Evolutionary conservation across 2,888 invertebrate species (phyloP).

Genomic region (Hypercompe scribonia): DNA sequence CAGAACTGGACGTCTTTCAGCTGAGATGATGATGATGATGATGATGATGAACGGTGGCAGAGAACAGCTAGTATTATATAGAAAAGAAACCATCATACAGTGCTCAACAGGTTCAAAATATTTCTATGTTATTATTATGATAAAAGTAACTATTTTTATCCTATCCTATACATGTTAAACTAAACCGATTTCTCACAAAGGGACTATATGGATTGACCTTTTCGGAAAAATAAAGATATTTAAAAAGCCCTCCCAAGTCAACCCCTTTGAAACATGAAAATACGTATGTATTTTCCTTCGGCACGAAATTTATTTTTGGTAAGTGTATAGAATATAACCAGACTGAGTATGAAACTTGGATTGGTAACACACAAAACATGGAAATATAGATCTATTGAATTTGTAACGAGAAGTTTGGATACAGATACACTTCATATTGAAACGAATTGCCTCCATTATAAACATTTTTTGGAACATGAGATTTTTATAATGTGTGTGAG

Average conservation of each 20-base stretch:
- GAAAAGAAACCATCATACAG: background rate
- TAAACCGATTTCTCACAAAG: constrained; percentile 32
- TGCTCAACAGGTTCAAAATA: background rate
- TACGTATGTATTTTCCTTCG: constrained; percentile 27
- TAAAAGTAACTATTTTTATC: constrained; percentile 6
- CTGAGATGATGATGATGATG: no score
- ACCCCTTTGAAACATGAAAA: constrained; percentile 28
- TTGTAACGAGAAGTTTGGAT: constrained; percentile 44
- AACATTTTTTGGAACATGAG: background rate
- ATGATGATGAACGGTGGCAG: no score
- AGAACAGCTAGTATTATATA: no score
- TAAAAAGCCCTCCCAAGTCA: constrained; percentile 23
- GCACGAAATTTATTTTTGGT: constrained; percentile 44
- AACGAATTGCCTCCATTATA: constrained; percentile 18
- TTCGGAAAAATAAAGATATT: constrained; percentile 40
- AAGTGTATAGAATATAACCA: constrained; percentile 35
- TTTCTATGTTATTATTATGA: constrained; percentile 9
- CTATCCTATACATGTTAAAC: constrained; percentile 40
- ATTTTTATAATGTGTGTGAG: background rate
- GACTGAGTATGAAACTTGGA: constrained; percentile 40
- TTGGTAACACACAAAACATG: constrained; percentile 39
- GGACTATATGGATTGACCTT: constrained; percentile 48
- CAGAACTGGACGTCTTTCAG: no score
- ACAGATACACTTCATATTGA: constrained; percentile 45
- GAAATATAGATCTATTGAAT: constrained; percentile 44